Evolutionary conservation across 2,888 invertebrate genomes (phyloP).

Genomic region (Anodontia alba): DNA sequence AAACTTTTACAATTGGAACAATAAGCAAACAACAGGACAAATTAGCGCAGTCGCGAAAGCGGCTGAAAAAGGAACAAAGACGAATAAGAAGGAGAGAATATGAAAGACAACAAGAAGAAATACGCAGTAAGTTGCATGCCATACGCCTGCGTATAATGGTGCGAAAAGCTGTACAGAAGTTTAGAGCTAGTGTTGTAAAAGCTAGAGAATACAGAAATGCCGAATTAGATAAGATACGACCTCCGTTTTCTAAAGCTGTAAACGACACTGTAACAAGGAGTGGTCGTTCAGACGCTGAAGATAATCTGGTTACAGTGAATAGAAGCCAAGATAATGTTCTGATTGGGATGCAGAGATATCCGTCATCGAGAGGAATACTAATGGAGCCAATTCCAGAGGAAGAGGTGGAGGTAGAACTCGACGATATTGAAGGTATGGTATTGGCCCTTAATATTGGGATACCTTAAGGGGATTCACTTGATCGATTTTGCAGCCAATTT

Average conservation of each 20-base stretch:
- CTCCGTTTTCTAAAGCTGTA: neutral
- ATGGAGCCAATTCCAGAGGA: slow-evolving; percentile 61
- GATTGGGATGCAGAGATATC: slow-evolving; percentile 13
- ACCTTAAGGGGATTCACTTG: no score
- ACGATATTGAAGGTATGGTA: slow-evolving; percentile 47
- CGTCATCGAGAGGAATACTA: slow-evolving; percentile 40
- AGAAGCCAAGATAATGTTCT: neutral
- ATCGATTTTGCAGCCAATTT: no score
- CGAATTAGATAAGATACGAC: slow-evolving; percentile 19
- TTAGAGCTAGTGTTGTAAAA: slow-evolving; percentile 39
- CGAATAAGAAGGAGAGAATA: slow-evolving; percentile 49
- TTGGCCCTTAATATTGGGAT: no score
- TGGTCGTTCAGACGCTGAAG: neutral
- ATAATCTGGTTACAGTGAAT: neutral
- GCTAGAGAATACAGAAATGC: slow-evolving; percentile 13
- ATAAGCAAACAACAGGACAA: slow-evolving; percentile 57
- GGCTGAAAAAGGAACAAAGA: slow-evolving; percentile 45
- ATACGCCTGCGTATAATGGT: slow-evolving; percentile 38
- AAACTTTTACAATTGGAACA: slow-evolving; percentile 46
- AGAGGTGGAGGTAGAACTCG: slow-evolving; percentile 17
- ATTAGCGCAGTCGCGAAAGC: slow-evolving; percentile 31
- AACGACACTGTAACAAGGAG: neutral
- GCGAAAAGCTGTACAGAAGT: slow-evolving; percentile 55
- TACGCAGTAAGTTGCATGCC: slow-evolving; percentile 41
- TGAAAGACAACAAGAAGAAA: slow-evolving; percentile 43